Base-by-base conservation (phyloP, 2,113 vertebrate genomes). In the Hemibagrus wyckioides region DNA sequence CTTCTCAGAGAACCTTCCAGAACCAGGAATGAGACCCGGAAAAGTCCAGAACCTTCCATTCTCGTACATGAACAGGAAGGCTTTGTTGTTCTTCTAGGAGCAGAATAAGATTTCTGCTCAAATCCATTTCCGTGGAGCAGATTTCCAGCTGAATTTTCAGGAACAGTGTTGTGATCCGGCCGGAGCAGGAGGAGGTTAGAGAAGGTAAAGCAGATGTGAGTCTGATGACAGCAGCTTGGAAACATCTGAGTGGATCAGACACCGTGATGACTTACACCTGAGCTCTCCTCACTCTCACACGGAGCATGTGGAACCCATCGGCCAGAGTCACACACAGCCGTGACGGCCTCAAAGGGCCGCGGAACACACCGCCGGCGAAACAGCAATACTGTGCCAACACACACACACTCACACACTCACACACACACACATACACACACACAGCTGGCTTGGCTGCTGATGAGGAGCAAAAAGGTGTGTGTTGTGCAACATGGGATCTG, bases 291-390 rank as follows among this genome's bases (percentile, higher is more conserved):
- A 91, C 92, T 95, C 94, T 94, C 94, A 94, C 94, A 94, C 93
- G 90, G 90, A 92, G 94, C 95, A 95, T 96, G 94, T 95, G 94
- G 94, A 95, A 95, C 90, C 93, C 88, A 96, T 96, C 94, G 94
- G 57, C 85, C 90, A 94, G 93, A 95, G 94, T 94, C 94, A 93
- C 94, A 94, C 89, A 93, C 91, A 95, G 93, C 92, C 93, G 93
- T 95, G 94, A 94, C 95, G 92, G 92, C 94, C 93, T 95, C 91
- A 94, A 94, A 94, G 92, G 90, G 92, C 93, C 92, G 93, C 93
- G 93, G 59, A 94, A 94, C 90, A 86, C 93, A 94, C 93, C 89
- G 93, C 92, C 93, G 93, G 92, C 92, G 93, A 93, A 93, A 93
- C 92, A 90, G 93, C 91, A 28, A 93, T 95, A 94, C 92, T 91